Evolutionary conservation across 2,113 vertebrate species (phyloP).

Genomic region (Pimephales promelas): DNA sequence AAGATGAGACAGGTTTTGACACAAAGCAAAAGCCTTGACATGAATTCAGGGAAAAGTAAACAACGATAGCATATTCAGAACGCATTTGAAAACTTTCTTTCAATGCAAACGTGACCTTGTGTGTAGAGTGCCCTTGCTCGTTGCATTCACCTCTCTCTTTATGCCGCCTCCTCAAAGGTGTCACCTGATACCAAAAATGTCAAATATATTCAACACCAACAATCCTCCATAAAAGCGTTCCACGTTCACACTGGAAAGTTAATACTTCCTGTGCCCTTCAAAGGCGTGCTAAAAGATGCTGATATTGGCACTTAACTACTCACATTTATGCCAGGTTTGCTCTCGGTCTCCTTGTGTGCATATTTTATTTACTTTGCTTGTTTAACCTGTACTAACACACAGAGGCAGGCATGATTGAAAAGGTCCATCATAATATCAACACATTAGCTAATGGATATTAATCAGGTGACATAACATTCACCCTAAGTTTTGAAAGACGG

Average conservation of each 20-base stretch:
- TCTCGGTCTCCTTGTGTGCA: background rate
- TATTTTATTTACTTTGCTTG: background rate
- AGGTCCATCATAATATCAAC: background rate
- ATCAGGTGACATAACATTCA: background rate
- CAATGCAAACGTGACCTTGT: conserved; percentile 33
- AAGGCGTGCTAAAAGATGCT: background rate
- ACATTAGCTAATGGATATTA: background rate
- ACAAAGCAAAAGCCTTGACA: background rate
- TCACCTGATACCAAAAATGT: conserved; percentile 24
- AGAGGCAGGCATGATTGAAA: background rate
- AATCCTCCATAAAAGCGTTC: conserved; percentile 4
- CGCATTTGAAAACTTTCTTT: conserved; percentile 30
- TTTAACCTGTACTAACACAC: conserved; percentile 9
- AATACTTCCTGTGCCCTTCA: conserved; percentile 26
- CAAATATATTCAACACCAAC: conserved; percentile 37
- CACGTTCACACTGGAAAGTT: conserved; percentile 11
- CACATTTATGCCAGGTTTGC: background rate
- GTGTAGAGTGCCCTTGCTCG: conserved; percentile 23
- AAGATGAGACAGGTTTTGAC: conserved; percentile 19
- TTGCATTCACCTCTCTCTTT: conserved; percentile 1
- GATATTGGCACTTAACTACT: conserved; percentile 10
- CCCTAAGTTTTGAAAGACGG: background rate
- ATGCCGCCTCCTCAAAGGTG: background rate
- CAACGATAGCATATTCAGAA: conserved; percentile 22
- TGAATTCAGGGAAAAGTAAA: background rate